Percentiles rank a stretch among this genome's conserved stretches.
These are phyloP conservation scores for Pandemis corylana DNA, from an alignment of 2,888 invertebrate genomes.

Conservation along the genomic window DNA sequence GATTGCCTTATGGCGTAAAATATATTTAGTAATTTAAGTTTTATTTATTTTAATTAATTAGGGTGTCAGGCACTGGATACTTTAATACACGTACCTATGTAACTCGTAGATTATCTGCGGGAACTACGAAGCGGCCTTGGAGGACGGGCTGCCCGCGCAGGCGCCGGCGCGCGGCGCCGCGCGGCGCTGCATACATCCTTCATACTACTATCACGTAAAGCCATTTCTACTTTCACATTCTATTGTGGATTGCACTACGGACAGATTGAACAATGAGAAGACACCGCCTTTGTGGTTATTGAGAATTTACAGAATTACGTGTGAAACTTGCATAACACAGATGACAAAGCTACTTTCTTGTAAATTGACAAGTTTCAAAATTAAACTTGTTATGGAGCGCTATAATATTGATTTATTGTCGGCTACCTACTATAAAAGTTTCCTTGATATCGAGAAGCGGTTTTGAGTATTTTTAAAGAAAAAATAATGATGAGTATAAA, in stretches of 20 bases:
- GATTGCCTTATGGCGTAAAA: too few relatives aligned
- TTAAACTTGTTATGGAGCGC: neutral
- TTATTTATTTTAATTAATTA: too few relatives aligned
- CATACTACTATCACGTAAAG: constrained; percentile 78
- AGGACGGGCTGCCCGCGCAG: constrained; percentile 62
- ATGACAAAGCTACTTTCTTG: neutral
- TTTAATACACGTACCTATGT: neutral
- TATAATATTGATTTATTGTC: neutral
- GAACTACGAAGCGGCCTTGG: constrained; percentile 62
- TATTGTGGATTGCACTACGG: constrained; percentile 37
- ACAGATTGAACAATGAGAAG: constrained; percentile 35
- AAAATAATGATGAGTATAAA: too few relatives aligned
- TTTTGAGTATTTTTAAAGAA: too few relatives aligned
- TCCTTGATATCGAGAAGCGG: neutral
- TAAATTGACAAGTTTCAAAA: neutral
- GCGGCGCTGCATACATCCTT: constrained; percentile 71
- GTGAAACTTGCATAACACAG: constrained; percentile 53
- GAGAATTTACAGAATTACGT: constrained; percentile 56
- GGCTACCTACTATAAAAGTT: neutral
- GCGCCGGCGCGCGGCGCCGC: constrained; percentile 63
- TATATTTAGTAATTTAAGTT: too few relatives aligned
- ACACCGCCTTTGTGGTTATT: constrained; percentile 38
- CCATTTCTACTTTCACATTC: constrained; percentile 46
- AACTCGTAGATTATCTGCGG: constrained; percentile 73
- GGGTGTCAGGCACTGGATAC: neutral